Evolutionary conservation across 53 echinoderm and acorn worm genomes (phyloP).

Genomic region (Apostichopus leukothele): DNA sequence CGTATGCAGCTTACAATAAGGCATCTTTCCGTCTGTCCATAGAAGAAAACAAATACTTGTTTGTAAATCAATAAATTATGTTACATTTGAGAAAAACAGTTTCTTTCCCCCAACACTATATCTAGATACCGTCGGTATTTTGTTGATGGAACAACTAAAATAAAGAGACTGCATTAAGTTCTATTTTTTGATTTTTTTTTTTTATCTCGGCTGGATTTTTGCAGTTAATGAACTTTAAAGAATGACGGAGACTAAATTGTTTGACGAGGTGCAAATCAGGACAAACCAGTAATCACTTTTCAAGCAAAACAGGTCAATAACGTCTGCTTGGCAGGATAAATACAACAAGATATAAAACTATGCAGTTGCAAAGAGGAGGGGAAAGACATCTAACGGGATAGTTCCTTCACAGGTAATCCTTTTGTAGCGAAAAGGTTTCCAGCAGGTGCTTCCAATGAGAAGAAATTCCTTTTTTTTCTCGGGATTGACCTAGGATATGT

Average conservation of each 20-base stretch:
- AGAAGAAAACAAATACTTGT: no score
- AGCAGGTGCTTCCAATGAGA: neutral
- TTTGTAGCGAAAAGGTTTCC: conserved; percentile 22
- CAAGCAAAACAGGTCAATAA: conserved; percentile 31
- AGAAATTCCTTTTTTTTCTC: neutral
- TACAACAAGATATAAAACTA: neutral
- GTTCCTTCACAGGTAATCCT: conserved; percentile 38
- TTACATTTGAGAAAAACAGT: no score
- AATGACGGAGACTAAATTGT: neutral
- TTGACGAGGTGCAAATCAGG: conserved; percentile 14
- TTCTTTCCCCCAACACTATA: no score
- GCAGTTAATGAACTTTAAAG: neutral
- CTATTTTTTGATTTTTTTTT: neutral
- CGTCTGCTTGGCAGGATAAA: conserved; percentile 17
- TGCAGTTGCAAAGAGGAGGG: neutral
- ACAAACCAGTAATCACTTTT: conserved; percentile 26
- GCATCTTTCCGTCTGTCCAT: no score
- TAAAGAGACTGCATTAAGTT: no score
- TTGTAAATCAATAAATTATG: no score
- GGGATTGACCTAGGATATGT: conserved; percentile 19
- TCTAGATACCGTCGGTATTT: no score
- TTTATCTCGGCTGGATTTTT: neutral
- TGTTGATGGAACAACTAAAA: no score
- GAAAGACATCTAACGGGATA: neutral
- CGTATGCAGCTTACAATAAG: no score